Percentiles rank a stretch among this genome's conserved stretches.
phyloP scores from a whole-genome alignment of 2,888 invertebrate species.

The Branchellion lobata region DNA sequence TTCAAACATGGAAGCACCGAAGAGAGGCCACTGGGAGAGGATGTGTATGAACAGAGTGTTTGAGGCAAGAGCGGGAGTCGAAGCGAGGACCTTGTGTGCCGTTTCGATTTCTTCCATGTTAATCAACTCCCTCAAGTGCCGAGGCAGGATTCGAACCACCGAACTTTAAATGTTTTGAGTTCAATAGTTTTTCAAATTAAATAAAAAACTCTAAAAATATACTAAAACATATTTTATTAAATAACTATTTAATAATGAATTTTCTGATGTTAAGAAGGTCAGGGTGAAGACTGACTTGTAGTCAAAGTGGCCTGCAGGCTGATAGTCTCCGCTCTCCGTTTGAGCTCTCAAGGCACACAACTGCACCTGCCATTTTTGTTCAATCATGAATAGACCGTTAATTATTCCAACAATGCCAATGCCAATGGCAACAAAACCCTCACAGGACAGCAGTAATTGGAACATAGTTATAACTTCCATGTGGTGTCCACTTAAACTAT shows the following conservation, averaged over 20 bases:
- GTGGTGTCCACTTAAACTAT: no score
- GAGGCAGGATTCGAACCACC: conserved; percentile 70
- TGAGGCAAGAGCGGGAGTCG: conserved; percentile 81
- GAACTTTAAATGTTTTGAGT: conserved; percentile 54
- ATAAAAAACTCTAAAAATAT: no score
- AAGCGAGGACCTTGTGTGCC: conserved; percentile 85
- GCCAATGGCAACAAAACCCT: no score
- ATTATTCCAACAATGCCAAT: no score
- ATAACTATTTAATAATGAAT: no score
- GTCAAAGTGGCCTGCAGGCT: conserved; percentile 57
- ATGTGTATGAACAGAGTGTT: conserved; percentile 89
- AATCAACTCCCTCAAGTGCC: conserved; percentile 76
- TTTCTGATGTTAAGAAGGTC: no score
- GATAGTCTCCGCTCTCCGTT: conserved; percentile 80
- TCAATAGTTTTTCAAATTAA: no score
- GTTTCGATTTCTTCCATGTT: conserved; percentile 78
- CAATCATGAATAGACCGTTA: no score
- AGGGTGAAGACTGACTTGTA: no score
- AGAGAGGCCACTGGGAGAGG: conserved; percentile 88
- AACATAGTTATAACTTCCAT: no score
- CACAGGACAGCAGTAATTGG: no score
- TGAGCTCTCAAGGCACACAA: conserved; percentile 89
- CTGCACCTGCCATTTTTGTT: conserved; percentile 78
- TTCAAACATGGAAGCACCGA: conserved; percentile 88
- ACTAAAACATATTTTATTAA: no score